Conservation (phyloP, 2,888 invertebrate genomes). For the Sinotaia quadrata region DNA sequence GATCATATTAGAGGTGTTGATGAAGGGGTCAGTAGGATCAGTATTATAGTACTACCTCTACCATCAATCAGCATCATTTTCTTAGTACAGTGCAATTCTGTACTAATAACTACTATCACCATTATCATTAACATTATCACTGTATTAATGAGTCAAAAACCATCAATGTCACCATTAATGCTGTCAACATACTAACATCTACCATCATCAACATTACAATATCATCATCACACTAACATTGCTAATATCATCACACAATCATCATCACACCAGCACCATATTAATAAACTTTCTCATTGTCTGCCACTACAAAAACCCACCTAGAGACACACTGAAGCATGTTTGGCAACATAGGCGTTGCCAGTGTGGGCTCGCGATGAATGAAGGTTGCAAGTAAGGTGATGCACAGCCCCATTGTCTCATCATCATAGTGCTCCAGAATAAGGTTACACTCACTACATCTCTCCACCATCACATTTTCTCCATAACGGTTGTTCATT, state of each 20-base stretch:
- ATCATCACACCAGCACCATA: neutral
- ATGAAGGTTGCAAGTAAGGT: conserved; percentile 95
- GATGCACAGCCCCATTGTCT: conserved; percentile 94
- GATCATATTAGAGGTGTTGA: too few relatives aligned
- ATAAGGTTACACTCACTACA: conserved; percentile 91
- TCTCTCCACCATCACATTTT: conserved; percentile 66
- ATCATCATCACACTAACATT: neutral
- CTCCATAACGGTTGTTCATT: conserved; percentile 48
- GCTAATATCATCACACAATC: neutral
- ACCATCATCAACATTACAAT: neutral
- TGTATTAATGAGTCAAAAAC: too few relatives aligned
- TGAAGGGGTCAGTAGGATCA: too few relatives aligned
- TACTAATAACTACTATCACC: too few relatives aligned
- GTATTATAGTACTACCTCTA: too few relatives aligned
- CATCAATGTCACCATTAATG: too few relatives aligned
- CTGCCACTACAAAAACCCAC: conserved; percentile 74
- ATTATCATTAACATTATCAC: too few relatives aligned
- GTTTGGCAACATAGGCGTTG: conserved; percentile 94
- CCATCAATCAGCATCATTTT: too few relatives aligned
- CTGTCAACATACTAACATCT: too few relatives aligned
- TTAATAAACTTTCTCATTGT: neutral
- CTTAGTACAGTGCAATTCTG: too few relatives aligned
- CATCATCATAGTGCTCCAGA: conserved; percentile 87
- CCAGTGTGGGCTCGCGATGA: conserved; percentile 91
- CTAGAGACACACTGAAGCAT: conserved; percentile 90